phyloP scores from a whole-genome alignment of 92 coral and sea anemone genomes.

The Bergia sp. region DNA sequence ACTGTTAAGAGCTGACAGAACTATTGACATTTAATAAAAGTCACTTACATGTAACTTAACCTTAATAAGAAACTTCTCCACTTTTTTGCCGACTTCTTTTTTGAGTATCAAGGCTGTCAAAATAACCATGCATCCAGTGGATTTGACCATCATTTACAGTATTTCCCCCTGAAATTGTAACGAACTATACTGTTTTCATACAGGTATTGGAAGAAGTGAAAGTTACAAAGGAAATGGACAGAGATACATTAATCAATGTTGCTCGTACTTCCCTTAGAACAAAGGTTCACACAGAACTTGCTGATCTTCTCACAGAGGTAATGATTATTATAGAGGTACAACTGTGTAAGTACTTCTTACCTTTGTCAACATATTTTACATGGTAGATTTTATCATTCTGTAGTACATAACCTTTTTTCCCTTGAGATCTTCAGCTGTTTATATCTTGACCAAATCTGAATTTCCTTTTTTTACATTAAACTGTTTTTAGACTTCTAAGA shows the following conservation, averaged over 20 bases:
- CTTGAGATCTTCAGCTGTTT: neutral
- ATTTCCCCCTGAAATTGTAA: neutral
- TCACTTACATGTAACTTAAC: too few species aligned
- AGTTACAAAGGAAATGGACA: constrained; percentile 86
- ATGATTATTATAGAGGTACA: neutral
- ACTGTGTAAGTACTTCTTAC: neutral
- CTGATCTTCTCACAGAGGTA: constrained; percentile 97
- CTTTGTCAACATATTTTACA: neutral
- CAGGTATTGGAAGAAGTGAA: constrained; percentile 91
- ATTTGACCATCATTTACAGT: too few species aligned
- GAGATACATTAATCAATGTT: constrained; percentile 87
- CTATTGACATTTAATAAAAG: too few species aligned
- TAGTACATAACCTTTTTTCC: neutral
- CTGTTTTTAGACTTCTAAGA: too few species aligned
- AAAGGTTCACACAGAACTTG: constrained; percentile 86
- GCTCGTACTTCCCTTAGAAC: constrained; percentile 95
- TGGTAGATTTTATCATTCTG: neutral
- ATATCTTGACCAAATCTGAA: neutral
- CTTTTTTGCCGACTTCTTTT: too few species aligned
- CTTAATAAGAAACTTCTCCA: too few species aligned
- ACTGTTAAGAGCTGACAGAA: too few species aligned
- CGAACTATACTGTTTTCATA: neutral
- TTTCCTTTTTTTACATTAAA: too few species aligned
- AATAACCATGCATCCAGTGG: too few species aligned
- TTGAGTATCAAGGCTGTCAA: too few species aligned